These are phyloP conservation scores for Malthinus seriepunctatus DNA, from an alignment of 2,888 invertebrate species.

Conservation along the genomic window DNA sequence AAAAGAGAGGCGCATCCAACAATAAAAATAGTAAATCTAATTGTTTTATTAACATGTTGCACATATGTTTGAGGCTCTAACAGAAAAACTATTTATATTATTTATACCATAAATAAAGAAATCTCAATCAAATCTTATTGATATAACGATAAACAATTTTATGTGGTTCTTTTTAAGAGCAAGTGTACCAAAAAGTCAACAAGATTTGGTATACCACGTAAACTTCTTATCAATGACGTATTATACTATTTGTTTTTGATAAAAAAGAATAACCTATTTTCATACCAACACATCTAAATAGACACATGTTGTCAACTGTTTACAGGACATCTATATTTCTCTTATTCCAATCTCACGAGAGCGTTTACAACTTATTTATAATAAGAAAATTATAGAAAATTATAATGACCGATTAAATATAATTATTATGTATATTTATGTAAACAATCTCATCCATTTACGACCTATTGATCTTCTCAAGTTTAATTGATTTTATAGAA, in stretches of 20 bases:
- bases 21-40: too few species aligned
- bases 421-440: too few species aligned
- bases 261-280: constrained; percentile 27
- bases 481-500: too few species aligned
- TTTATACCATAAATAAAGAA: neutral
- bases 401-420: too few species aligned
- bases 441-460: too few species aligned
- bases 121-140: neutral
- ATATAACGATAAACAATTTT: constrained; percentile 8
- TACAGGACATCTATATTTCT: neutral
- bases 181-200: constrained; percentile 13
- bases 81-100: neutral
- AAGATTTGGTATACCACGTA: constrained; percentile 13
- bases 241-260: constrained; percentile 21
- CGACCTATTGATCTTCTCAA: too few species aligned
- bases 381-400: neutral
- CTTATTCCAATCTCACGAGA: neutral
- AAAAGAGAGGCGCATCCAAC: too few species aligned
- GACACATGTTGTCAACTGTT: neutral
- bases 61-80: neutral
- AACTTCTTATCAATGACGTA: constrained; percentile 26
- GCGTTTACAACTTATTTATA: neutral
- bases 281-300: neutral
- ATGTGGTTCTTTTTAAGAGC: neutral
- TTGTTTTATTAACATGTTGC: neutral